Evolutionary conservation across 2,797 vertebrate species (phyloP).

Genomic region (Urophycis tenuis): DNA sequence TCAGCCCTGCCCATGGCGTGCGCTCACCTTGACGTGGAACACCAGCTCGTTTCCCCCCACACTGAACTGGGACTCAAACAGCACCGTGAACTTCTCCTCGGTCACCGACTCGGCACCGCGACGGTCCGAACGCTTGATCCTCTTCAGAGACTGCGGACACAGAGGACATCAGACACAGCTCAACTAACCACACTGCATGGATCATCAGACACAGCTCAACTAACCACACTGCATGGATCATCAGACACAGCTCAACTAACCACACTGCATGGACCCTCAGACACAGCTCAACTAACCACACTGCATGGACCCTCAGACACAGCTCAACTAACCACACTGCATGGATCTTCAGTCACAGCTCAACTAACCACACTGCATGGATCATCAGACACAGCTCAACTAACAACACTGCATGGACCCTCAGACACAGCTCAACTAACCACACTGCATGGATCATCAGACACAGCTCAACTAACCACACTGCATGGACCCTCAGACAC

Average conservation of each 20-base stretch:
- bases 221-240: not conserved
- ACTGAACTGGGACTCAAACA: constrained; percentile 95
- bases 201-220: not conserved
- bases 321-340: too few relatives aligned
- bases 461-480: too few relatives aligned
- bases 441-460: too few relatives aligned
- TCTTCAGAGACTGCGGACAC: constrained; percentile 80
- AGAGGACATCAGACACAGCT: not conserved
- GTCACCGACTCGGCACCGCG: constrained; percentile 92
- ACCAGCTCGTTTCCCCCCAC: constrained; percentile 92
- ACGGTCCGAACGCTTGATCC: constrained; percentile 91
- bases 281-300: not conserved
- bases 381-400: too few relatives aligned
- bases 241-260: not conserved
- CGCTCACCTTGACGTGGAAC: constrained; percentile 88
- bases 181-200: not conserved
- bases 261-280: not conserved
- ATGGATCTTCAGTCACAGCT: too few relatives aligned
- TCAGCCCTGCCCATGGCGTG: not conserved
- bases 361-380: too few relatives aligned
- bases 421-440: too few relatives aligned
- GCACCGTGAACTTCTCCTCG: constrained; percentile 92
- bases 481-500: too few relatives aligned
- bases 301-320: too few relatives aligned
- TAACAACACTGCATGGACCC: too few relatives aligned